phyloP scores from a whole-genome alignment of 2,113 vertebrate genomes.

The Campylorhamphus procurvoides region DNA sequence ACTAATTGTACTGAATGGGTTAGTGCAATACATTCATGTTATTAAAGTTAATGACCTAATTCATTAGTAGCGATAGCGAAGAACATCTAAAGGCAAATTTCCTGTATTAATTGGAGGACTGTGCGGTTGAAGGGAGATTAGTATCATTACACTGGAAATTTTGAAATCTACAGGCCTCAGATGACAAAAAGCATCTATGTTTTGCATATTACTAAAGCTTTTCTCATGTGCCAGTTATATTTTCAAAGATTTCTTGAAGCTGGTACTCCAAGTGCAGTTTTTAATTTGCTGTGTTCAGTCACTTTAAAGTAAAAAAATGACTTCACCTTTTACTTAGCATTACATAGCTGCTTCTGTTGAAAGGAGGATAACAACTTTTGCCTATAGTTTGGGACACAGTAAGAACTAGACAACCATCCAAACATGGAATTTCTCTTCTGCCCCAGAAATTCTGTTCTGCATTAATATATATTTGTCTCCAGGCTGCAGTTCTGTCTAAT shows the following conservation, averaged over 20 bases:
- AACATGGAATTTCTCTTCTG: neutral
- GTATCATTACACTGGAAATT: neutral
- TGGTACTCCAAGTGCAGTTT: neutral
- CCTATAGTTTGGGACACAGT: neutral
- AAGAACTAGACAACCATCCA: accelerated
- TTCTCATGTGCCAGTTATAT: neutral
- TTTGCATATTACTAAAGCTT: constrained; percentile 11
- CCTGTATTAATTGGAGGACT: constrained; percentile 38
- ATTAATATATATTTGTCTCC: neutral
- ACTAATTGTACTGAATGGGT: constrained; percentile 37
- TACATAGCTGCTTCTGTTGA: neutral
- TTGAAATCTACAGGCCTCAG: neutral
- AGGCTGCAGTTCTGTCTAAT: neutral
- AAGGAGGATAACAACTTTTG: neutral
- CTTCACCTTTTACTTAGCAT: neutral
- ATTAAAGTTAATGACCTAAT: constrained; percentile 52
- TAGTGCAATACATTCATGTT: constrained; percentile 4
- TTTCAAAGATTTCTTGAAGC: constrained; percentile 25
- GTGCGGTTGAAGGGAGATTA: neutral
- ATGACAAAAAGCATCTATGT: neutral
- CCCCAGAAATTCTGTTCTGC: neutral
- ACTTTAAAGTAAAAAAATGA: neutral
- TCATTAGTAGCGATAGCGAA: constrained; percentile 30
- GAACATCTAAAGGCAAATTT: constrained; percentile 29
- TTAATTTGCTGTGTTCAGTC: neutral